These are phyloP conservation scores for Dendropsophus ebraccatus DNA, from an alignment of 2,113 vertebrate species.

Conservation along the genomic window DNA sequence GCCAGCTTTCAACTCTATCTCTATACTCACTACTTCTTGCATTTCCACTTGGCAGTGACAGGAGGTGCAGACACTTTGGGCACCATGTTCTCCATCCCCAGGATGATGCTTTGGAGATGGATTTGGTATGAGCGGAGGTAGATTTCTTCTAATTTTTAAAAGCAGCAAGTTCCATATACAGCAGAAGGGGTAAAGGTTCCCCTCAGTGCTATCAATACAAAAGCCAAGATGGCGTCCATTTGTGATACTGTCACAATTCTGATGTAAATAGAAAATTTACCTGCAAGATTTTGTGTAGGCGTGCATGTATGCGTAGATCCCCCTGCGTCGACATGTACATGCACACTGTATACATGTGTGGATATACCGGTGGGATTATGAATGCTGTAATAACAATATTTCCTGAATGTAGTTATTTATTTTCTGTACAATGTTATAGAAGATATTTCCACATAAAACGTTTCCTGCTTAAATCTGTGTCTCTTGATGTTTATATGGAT, in stretches of 20 bases:
- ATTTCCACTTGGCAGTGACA: not conserved
- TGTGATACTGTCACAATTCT: not conserved
- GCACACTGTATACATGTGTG: conserved; percentile 4
- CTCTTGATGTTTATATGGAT: not conserved
- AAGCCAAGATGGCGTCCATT: not conserved
- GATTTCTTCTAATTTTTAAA: not conserved
- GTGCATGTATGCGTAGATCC: not conserved
- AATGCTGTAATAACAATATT: conserved; percentile 5
- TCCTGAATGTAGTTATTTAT: conserved; percentile 1
- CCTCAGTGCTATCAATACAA: not conserved
- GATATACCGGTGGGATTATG: conserved; percentile 4
- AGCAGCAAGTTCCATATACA: not conserved
- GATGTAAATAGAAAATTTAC: conserved; percentile 22
- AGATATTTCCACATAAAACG: conserved; percentile 50
- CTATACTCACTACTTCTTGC: not conserved
- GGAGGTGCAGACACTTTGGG: not conserved
- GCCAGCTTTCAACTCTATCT: not conserved
- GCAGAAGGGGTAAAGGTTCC: not conserved
- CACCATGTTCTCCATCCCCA: not conserved
- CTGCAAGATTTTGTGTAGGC: conserved; percentile 12
- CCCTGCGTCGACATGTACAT: not conserved
- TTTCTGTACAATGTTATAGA: conserved; percentile 47
- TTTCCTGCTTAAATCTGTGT: conserved; percentile 48
- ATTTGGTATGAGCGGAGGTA: not conserved
- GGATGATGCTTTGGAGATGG: not conserved